phyloP scores from a whole-genome alignment of 2,888 invertebrate species.

The Tubiluchus corallicola region DNA sequence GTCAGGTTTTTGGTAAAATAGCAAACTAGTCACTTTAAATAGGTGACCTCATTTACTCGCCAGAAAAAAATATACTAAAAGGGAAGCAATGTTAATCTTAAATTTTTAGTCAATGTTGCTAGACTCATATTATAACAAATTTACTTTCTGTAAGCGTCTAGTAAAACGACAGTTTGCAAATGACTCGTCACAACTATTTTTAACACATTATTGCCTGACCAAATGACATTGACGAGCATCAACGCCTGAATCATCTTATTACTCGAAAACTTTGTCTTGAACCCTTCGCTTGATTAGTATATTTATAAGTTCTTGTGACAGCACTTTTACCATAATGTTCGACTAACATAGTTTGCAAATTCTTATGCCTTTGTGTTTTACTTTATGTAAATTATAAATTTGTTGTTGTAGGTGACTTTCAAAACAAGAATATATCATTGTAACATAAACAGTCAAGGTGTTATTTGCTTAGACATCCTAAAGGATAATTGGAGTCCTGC shows the following conservation, averaged over 20 bases:
- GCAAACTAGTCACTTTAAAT: too few species aligned
- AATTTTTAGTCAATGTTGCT: too few species aligned
- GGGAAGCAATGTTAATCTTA: too few species aligned
- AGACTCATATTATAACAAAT: too few species aligned
- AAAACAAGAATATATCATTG: constrained; percentile 96
- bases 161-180: too few species aligned
- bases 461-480: constrained; percentile 89
- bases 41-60: too few species aligned
- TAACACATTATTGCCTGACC: too few species aligned
- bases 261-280: not conserved
- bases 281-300: constrained; percentile 5
- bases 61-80: too few species aligned
- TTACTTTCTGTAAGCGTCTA: too few species aligned
- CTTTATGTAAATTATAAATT: not conserved
- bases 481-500: constrained; percentile 99
- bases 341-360: not conserved
- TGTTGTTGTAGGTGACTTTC: constrained; percentile 40
- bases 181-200: too few species aligned
- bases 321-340: not conserved
- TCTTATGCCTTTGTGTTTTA: not conserved
- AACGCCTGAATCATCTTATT: constrained; percentile 6
- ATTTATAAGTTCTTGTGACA: constrained; percentile 37
- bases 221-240: too few species aligned
- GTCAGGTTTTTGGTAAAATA: too few species aligned
- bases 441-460: constrained; percentile 97